Conservation (phyloP, 1,140 invertebrate genomes). For the Halictus rubicundus region DNA sequence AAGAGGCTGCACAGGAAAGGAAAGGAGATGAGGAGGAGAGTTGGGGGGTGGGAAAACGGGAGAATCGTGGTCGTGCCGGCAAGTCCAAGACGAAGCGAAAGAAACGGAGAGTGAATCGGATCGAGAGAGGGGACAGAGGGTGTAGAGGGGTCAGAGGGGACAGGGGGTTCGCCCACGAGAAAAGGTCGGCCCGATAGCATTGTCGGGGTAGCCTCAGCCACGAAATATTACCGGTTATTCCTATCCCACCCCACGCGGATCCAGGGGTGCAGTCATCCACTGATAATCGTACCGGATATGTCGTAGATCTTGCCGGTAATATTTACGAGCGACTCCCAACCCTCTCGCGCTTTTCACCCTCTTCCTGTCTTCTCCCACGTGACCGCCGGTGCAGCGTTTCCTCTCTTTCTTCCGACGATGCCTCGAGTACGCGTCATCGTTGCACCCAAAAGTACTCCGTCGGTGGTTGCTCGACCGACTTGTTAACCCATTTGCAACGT, state of each 20-base stretch:
- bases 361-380: background rate
- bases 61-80: constrained; percentile 24
- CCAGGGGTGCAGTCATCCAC: constrained; percentile 53
- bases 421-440: background rate
- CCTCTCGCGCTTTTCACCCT: constrained; percentile 17
- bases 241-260: constrained; percentile 44
- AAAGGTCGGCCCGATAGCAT: constrained; percentile 57
- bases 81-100: constrained; percentile 14
- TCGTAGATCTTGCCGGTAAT: constrained; percentile 61
- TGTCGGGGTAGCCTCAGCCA: constrained; percentile 55
- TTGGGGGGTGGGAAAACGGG: background rate
- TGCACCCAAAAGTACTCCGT: background rate
- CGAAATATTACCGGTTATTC: constrained; percentile 67
- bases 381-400: background rate
- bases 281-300: constrained; percentile 64
- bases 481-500: background rate
- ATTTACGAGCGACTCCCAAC: constrained; percentile 51
- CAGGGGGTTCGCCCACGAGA: constrained; percentile 1
- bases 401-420: background rate
- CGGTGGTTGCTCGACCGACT: background rate
- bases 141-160: background rate
- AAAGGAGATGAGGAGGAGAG: background rate
- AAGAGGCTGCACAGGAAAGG: background rate
- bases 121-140: constrained; percentile 31
- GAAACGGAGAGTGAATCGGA: constrained; percentile 43